Percentiles rank a stretch among this genome's conserved stretches.
These are phyloP conservation scores for Cyclargus thomasi DNA, from an alignment of 1,140 invertebrate species.

Conservation along the genomic window DNA sequence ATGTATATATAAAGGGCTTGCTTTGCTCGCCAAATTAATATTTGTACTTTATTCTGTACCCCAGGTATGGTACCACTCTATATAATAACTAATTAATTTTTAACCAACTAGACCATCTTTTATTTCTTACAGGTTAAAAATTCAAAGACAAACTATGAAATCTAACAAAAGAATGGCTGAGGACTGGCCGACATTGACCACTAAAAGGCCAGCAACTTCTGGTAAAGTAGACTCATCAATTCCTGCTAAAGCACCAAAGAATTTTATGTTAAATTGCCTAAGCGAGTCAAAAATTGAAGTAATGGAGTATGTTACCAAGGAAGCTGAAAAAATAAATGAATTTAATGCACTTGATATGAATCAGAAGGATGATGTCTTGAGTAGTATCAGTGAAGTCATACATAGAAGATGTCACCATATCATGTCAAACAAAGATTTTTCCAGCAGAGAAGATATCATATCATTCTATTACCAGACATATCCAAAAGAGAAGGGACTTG, in stretches of 20 bases:
- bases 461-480: neutral
- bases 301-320: neutral
- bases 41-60: too few species aligned
- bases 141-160: too few species aligned
- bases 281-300: neutral
- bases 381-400: neutral
- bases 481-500: neutral
- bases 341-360: neutral
- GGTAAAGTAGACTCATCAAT: neutral
- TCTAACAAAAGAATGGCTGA: too few species aligned
- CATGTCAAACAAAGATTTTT: neutral
- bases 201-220: too few species aligned
- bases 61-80: too few species aligned
- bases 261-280: neutral
- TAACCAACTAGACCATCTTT: too few species aligned
- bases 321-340: neutral
- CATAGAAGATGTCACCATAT: neutral
- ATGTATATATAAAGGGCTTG: too few species aligned
- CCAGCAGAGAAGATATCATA: neutral
- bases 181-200: too few species aligned
- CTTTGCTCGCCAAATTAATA: too few species aligned
- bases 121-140: too few species aligned
- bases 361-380: neutral
- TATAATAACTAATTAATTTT: too few species aligned
- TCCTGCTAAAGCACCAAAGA: neutral